A percentile compares a stretch with the other conserved stretches of the same genome.
These are phyloP conservation scores for Aurelia aurita complex sp. Pacific DNA, from an alignment of 30 jellyfish, hydroid and myxozoan species.

Conservation along the genomic window DNA sequence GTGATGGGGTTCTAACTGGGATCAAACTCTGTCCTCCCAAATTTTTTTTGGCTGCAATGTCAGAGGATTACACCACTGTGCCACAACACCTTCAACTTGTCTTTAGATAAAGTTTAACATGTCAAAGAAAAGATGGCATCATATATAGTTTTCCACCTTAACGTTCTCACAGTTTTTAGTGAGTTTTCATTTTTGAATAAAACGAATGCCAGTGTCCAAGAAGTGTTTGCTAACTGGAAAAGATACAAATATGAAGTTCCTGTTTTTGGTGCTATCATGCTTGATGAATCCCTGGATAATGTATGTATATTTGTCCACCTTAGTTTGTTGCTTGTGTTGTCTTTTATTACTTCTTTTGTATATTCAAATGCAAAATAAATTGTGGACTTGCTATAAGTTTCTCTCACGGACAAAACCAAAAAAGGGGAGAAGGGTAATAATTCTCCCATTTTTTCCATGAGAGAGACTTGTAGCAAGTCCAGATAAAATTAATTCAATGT, in stretches of 20 bases:
- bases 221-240: constrained; percentile 84
- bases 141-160: background rate
- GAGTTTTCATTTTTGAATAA: constrained; percentile 84
- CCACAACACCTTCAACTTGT: background rate
- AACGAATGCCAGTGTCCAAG: constrained; percentile 42
- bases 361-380: no score
- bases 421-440: no score
- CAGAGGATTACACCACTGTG: no score
- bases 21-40: no score
- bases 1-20: no score
- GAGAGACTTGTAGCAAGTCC: no score
- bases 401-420: no score
- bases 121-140: background rate
- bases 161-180: constrained; percentile 35
- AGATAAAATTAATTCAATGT: no score
- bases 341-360: background rate
- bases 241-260: constrained; percentile 92
- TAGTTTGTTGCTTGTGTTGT: no score
- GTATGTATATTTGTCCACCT: constrained; percentile 18
- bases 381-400: no score
- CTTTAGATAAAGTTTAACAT: background rate
- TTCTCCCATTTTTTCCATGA: no score
- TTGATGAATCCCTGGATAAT: constrained; percentile 72
- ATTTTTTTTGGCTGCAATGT: no score
- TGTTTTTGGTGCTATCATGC: constrained; percentile 94